Percentiles rank a stretch among this genome's conserved stretches.
Evolutionary conservation across 1,140 invertebrate species (phyloP).

Genomic region (Pantala flavescens): DNA sequence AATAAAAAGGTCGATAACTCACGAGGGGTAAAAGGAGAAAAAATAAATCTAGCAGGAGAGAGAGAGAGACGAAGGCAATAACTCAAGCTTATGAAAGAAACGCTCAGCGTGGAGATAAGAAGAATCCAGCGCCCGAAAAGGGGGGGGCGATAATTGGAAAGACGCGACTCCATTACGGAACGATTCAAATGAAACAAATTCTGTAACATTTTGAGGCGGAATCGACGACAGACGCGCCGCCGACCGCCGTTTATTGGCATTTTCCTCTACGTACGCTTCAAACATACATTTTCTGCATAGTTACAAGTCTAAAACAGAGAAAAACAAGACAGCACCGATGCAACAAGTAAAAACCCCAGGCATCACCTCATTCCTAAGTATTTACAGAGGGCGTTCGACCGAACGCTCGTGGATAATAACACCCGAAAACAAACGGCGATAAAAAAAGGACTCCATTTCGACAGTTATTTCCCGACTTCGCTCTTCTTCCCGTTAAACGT

Average conservation of each 20-base stretch:
- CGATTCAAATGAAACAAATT: background rate
- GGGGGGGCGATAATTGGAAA: background rate
- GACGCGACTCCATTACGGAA: background rate
- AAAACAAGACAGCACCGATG: too few relatives aligned
- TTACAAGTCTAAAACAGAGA: too few relatives aligned
- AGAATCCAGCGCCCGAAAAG: background rate
- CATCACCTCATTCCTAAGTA: too few relatives aligned
- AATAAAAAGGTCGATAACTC: constrained; percentile 10
- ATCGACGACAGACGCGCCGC: background rate
- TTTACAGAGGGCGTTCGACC: too few relatives aligned
- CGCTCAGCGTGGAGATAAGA: background rate
- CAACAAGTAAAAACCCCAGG: too few relatives aligned
- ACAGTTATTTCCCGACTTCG: too few relatives aligned
- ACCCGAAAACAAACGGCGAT: too few relatives aligned
- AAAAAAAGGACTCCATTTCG: too few relatives aligned
- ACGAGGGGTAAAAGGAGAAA: background rate
- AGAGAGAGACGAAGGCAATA: background rate
- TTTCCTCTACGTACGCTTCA: too few relatives aligned
- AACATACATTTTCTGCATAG: too few relatives aligned
- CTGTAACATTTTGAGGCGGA: background rate
- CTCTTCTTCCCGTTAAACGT: too few relatives aligned
- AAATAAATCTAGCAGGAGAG: background rate
- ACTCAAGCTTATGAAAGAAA: constrained; percentile 10
- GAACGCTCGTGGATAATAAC: too few relatives aligned
- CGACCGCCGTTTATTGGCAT: background rate